Evolutionary conservation across 1,140 invertebrate genomes (phyloP).

Genomic region (Monochamus saltuarius): DNA sequence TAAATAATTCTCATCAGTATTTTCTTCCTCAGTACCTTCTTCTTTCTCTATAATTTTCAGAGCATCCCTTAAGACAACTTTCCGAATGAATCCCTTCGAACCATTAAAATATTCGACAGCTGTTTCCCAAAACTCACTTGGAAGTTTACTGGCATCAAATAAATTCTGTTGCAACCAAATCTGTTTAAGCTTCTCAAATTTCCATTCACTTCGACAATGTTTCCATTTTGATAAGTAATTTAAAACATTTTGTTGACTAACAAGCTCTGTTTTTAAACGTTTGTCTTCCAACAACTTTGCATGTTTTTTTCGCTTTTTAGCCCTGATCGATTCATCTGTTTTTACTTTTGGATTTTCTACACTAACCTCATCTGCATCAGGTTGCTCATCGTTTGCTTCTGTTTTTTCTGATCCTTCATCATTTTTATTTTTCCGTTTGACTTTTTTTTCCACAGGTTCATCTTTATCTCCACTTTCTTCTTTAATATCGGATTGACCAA

Average conservation of each 20-base stretch:
- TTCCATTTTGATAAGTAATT: slow-evolving; percentile 70
- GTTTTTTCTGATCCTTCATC: slow-evolving; percentile 1
- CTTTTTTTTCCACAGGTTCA: slow-evolving; percentile 7
- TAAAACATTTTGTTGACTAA: slow-evolving; percentile 50
- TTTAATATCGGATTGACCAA: not conserved
- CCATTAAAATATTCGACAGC: slow-evolving; percentile 71
- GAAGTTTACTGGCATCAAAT: slow-evolving; percentile 60
- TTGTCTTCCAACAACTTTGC: slow-evolving; percentile 35
- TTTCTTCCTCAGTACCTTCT: slow-evolving; percentile 55
- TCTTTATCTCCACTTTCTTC: slow-evolving; percentile 1
- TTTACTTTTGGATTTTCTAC: slow-evolving; percentile 11
- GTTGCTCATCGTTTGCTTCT: slow-evolving; percentile 8
- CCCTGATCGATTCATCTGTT: slow-evolving; percentile 38
- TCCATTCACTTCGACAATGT: slow-evolving; percentile 67
- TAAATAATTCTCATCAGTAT: slow-evolving; percentile 39
- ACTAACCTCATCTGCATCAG: not conserved
- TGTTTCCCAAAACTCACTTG: slow-evolving; percentile 61
- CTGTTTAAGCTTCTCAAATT: slow-evolving; percentile 74
- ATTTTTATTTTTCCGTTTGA: slow-evolving; percentile 13
- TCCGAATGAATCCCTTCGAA: slow-evolving; percentile 64
- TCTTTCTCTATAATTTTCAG: slow-evolving; percentile 63
- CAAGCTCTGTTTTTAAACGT: slow-evolving; percentile 36
- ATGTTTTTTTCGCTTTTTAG: slow-evolving; percentile 38
- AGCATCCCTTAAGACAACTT: slow-evolving; percentile 61
- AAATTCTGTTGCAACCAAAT: slow-evolving; percentile 72